Conservation (phyloP, 2,113 vertebrate genomes). For the Lagopus muta region DNA sequence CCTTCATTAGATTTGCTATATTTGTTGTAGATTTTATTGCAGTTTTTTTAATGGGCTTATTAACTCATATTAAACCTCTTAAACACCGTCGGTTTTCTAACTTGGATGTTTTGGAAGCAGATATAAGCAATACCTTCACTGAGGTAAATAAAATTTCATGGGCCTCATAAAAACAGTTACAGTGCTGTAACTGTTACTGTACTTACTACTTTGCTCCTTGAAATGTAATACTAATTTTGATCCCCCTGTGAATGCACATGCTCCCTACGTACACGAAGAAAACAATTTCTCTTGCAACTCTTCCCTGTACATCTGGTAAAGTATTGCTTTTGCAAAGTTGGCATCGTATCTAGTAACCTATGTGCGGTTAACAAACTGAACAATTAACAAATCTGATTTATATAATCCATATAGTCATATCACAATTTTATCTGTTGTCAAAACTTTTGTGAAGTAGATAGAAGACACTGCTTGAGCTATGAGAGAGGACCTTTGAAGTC, state of each 20-base stretch:
- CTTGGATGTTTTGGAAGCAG: background rate
- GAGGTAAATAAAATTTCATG: background rate
- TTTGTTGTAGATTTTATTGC: background rate
- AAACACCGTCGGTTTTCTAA: background rate
- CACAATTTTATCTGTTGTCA: background rate
- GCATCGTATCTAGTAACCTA: background rate
- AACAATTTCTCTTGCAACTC: background rate
- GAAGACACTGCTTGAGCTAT: background rate
- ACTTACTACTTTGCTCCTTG: background rate
- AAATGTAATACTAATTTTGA: background rate
- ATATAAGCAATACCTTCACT: background rate
- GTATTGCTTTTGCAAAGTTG: background rate
- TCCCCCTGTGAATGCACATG: accelerated
- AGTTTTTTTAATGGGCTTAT: background rate
- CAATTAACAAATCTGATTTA: background rate
- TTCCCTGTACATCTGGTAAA: background rate
- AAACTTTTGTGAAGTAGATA: background rate
- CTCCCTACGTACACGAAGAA: background rate
- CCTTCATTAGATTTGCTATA: background rate
- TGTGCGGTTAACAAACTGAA: background rate
- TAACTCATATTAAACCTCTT: background rate
- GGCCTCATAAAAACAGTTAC: background rate
- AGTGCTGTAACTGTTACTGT: background rate
- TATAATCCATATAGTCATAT: background rate
- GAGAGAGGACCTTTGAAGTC: conserved; percentile 18